Evolutionary conservation across 1,140 invertebrate species (phyloP).

Genomic region (Drosophila lacertosa): DNA sequence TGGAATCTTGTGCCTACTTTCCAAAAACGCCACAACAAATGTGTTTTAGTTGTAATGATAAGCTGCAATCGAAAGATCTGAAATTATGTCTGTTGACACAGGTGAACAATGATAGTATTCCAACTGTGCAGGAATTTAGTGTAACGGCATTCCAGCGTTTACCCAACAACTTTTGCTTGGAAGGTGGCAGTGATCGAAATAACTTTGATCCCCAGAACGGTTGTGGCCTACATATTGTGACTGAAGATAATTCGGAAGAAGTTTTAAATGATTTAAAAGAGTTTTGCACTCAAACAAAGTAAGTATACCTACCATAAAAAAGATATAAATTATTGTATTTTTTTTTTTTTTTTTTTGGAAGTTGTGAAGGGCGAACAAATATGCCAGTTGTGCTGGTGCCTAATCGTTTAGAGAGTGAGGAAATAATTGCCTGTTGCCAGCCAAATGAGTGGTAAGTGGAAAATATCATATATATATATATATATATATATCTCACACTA

Average conservation of each 20-base stretch:
- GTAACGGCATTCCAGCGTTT: background rate
- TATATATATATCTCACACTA: too few relatives aligned
- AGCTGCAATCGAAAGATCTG: background rate
- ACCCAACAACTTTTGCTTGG: background rate
- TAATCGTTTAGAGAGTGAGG: background rate
- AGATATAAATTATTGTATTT: too few relatives aligned
- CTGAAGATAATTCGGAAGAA: background rate
- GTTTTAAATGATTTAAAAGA: constrained; percentile 2
- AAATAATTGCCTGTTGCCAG: constrained; percentile 7
- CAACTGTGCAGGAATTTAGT: constrained; percentile 15
- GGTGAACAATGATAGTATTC: background rate
- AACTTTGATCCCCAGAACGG: too few relatives aligned
- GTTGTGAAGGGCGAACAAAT: background rate
- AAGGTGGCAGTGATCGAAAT: background rate
- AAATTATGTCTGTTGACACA: constrained; percentile 5
- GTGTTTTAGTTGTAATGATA: too few relatives aligned
- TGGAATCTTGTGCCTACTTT: too few relatives aligned
- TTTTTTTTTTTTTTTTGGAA: too few relatives aligned
- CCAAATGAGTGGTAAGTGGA: constrained; percentile 35
- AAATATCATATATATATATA: background rate
- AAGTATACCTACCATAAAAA: too few relatives aligned
- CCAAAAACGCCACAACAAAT: too few relatives aligned
- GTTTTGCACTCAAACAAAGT: background rate
- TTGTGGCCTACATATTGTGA: background rate
- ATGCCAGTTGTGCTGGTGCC: constrained; percentile 22